Conservation (phyloP, 2,113 vertebrate species). For the Chaenocephalus aceratus region DNA sequence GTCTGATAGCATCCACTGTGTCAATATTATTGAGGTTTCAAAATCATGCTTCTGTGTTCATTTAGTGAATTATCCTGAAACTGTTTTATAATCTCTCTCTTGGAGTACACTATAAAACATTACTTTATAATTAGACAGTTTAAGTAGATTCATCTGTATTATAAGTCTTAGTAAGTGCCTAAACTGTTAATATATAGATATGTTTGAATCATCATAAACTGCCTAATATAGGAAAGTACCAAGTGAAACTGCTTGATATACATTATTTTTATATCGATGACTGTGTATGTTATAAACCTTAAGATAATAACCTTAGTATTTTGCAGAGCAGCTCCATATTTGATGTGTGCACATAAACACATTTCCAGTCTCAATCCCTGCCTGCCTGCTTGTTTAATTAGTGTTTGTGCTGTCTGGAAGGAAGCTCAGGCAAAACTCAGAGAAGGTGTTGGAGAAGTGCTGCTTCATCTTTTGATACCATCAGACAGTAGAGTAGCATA, state of each 20-base stretch:
- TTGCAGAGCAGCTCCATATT: neutral
- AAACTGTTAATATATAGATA: neutral
- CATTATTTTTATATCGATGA: neutral
- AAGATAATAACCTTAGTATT: neutral
- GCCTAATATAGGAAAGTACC: neutral
- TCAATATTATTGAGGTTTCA: neutral
- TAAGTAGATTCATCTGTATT: neutral
- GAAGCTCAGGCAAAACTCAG: conserved; percentile 12
- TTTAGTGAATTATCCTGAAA: neutral
- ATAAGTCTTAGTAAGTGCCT: neutral
- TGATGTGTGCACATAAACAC: no score
- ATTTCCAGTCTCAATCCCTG: neutral
- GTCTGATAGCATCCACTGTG: neutral
- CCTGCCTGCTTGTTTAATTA: conserved; percentile 47
- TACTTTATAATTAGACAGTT: neutral
- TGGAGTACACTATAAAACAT: neutral
- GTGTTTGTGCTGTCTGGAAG: conserved; percentile 23
- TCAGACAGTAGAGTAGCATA: neutral
- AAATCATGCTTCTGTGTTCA: neutral
- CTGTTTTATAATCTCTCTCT: neutral
- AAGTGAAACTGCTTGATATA: neutral
- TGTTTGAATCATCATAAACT: neutral
- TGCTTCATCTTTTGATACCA: neutral
- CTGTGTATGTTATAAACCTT: neutral
- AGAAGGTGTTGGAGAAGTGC: conserved; percentile 15